Conservation (phyloP, 2,888 invertebrate genomes). For the Rotaria magnacalcarata region DNA sequence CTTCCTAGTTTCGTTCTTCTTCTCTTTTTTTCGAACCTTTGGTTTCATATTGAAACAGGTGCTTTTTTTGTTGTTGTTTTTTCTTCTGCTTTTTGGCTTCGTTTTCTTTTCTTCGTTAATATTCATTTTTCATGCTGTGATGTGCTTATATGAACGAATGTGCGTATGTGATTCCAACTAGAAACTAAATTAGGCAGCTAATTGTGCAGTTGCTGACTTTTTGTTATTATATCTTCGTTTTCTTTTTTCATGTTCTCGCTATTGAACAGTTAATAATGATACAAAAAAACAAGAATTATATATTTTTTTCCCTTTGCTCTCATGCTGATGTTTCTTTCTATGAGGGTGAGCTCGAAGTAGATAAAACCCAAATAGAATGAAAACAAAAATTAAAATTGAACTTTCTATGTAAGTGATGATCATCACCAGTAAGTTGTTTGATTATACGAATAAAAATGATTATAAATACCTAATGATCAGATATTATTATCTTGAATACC, state of each 20-base stretch:
- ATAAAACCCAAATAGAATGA: no score
- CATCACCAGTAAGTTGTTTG: no score
- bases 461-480: no score
- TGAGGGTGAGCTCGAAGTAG: no score
- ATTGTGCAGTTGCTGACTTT: background rate
- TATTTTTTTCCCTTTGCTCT: background rate
- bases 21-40: background rate
- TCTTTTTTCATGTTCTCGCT: constrained; percentile 9
- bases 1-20: background rate
- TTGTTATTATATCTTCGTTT: background rate
- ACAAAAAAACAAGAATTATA: background rate
- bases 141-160: background rate
- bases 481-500: no score
- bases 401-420: background rate
- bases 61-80: background rate
- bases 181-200: background rate
- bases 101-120: background rate
- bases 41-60: constrained; percentile 24
- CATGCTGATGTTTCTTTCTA: no score
- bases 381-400: background rate
- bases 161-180: background rate
- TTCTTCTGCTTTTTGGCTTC: background rate
- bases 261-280: constrained; percentile 26
- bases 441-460: no score
- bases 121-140: background rate